These are phyloP conservation scores for Coilia nasus DNA, from an alignment of 2,797 vertebrate genomes.

Conservation along the genomic window DNA sequence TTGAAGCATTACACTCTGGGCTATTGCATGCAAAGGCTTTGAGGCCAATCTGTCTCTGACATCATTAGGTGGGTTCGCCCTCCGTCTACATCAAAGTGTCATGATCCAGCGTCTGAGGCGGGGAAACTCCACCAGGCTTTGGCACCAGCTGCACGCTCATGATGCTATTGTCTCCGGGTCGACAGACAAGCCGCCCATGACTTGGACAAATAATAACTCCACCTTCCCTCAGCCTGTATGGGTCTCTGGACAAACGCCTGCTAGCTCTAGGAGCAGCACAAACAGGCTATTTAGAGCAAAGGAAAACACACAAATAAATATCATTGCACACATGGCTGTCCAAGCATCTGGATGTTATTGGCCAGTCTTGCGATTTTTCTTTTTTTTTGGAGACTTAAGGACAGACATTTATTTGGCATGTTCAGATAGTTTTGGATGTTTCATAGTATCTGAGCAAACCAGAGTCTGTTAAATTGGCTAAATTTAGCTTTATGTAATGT, in stretches of 20 bases:
- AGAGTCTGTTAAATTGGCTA: background rate
- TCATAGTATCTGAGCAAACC: background rate
- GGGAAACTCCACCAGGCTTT: constrained; percentile 21
- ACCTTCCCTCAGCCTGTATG: constrained; percentile 9
- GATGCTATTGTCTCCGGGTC: constrained; percentile 23
- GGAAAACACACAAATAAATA: constrained; percentile 21
- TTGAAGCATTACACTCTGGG: background rate
- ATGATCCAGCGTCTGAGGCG: constrained; percentile 20
- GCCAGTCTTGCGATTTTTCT: background rate
- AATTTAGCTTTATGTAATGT: constrained; percentile 5
- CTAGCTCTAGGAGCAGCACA: background rate
- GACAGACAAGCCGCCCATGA: constrained; percentile 9
- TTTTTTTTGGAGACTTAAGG: background rate
- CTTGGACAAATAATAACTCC: constrained; percentile 20
- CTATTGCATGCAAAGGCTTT: constrained; percentile 4
- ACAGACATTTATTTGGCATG: background rate
- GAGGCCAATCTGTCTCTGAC: constrained; percentile 17
- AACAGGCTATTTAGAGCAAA: background rate
- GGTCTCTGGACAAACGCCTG: background rate
- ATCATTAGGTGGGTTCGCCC: constrained; percentile 23
- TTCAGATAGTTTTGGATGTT: background rate
- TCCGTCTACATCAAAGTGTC: constrained; percentile 16
- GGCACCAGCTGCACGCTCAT: constrained; percentile 2
- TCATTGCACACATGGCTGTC: background rate
- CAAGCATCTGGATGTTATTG: constrained; percentile 22